Evolutionary conservation across 2,113 vertebrate species (phyloP).

Genomic region (Erinaceus europaeus): DNA sequence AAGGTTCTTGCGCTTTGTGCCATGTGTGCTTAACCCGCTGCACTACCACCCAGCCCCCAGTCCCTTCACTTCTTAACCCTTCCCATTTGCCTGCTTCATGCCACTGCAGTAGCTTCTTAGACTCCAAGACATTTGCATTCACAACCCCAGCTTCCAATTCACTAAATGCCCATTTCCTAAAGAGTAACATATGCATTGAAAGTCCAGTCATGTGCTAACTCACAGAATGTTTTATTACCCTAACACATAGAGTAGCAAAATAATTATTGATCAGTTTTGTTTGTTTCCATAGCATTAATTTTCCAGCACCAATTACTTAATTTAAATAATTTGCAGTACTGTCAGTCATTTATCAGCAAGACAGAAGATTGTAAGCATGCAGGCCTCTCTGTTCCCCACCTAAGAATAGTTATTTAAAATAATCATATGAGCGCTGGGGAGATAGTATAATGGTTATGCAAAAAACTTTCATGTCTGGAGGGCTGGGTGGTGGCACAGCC

Average conservation of each 20-base stretch:
- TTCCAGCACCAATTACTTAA: not conserved
- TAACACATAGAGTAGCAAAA: not conserved
- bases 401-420: not conserved
- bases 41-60: too few relatives aligned
- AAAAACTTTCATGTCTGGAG: too few relatives aligned
- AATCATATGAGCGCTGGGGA: too few relatives aligned
- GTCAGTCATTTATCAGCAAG: not conserved
- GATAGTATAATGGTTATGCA: too few relatives aligned
- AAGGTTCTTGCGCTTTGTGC: too few relatives aligned
- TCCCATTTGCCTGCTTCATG: not conserved
- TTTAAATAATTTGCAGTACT: not conserved
- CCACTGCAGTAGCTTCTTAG: not conserved
- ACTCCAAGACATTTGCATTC: not conserved
- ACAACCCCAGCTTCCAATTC: not conserved
- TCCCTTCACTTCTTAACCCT: not conserved
- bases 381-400: not conserved
- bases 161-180: not conserved
- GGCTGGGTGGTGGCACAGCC: too few relatives aligned
- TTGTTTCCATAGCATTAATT: not conserved
- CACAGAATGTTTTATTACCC: not conserved
- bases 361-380: not conserved
- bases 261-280: not conserved
- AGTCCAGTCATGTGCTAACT: not conserved
- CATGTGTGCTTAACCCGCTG: too few relatives aligned
- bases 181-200: not conserved